phyloP scores from a whole-genome alignment of 2,113 vertebrate species.

The Philantomba maxwellii region DNA sequence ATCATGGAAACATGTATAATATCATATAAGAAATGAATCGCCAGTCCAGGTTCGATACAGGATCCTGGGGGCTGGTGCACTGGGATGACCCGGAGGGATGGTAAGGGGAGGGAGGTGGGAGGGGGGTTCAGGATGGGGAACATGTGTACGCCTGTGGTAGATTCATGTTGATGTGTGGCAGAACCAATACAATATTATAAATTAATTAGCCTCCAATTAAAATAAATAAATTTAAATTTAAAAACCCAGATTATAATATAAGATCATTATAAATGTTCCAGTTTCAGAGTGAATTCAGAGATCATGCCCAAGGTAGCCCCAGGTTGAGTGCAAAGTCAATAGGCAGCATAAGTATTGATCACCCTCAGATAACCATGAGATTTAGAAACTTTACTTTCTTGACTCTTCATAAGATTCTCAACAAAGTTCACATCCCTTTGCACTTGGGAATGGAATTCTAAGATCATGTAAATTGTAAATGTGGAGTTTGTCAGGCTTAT shows the following conservation, averaged over 20 bases:
- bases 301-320: background rate
- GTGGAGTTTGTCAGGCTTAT: background rate
- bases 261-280: background rate
- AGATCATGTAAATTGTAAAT: background rate
- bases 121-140: no score
- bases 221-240: no score
- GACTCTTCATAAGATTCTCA: background rate
- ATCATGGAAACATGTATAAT: no score
- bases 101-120: no score
- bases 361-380: background rate
- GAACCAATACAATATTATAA: no score
- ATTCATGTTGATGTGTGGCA: no score
- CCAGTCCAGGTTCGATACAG: no score
- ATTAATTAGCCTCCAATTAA: no score
- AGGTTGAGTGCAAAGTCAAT: background rate
- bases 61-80: no score
- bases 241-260: background rate
- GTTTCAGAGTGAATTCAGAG: background rate
- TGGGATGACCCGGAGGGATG: no score
- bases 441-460: background rate
- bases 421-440: background rate
- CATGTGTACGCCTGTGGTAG: fast-evolving
- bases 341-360: background rate
- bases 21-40: no score
- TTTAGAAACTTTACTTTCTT: background rate